Percentiles rank a stretch among this genome's conserved stretches.
Conservation (phyloP, 2,888 invertebrate species). For the Galeopsomyia nigrocyanea region DNA sequence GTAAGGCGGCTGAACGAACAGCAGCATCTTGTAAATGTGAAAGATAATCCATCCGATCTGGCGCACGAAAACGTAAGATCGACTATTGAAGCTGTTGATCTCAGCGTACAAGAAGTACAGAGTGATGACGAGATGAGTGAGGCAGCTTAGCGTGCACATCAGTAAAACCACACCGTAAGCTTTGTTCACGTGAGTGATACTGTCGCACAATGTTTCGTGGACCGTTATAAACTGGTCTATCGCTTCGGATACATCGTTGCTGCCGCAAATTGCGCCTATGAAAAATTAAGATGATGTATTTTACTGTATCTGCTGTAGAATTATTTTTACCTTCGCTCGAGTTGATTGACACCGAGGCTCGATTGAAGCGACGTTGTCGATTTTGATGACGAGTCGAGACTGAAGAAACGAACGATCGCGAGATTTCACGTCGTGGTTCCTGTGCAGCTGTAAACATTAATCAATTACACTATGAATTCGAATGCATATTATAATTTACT, state of each 20-base stretch:
- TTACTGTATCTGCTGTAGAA: no score
- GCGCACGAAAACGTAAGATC: slow-evolving; percentile 70
- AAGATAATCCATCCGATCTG: slow-evolving; percentile 74
- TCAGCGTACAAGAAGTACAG: slow-evolving; percentile 75
- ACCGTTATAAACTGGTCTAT: slow-evolving; percentile 67
- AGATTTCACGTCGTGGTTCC: no score
- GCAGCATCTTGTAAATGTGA: slow-evolving; percentile 71
- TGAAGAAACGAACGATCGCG: no score
- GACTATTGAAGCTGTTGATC: slow-evolving; percentile 67
- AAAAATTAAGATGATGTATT: no score
- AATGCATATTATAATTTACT: background rate
- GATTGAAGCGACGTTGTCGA: no score
- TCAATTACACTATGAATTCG: background rate
- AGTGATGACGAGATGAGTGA: slow-evolving; percentile 75
- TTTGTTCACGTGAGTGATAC: slow-evolving; percentile 70
- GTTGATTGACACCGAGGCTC: no score
- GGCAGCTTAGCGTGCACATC: slow-evolving; percentile 71
- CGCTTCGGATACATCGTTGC: background rate
- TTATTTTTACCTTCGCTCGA: no score
- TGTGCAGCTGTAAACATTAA: no score
- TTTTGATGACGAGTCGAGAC: no score
- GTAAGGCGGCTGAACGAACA: slow-evolving; percentile 74
- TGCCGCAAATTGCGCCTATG: no score
- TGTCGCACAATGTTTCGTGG: slow-evolving; percentile 72
- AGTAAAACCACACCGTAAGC: slow-evolving; percentile 72